Conservation (phyloP, 2,888 invertebrate species). For the Melolontha melolontha region DNA sequence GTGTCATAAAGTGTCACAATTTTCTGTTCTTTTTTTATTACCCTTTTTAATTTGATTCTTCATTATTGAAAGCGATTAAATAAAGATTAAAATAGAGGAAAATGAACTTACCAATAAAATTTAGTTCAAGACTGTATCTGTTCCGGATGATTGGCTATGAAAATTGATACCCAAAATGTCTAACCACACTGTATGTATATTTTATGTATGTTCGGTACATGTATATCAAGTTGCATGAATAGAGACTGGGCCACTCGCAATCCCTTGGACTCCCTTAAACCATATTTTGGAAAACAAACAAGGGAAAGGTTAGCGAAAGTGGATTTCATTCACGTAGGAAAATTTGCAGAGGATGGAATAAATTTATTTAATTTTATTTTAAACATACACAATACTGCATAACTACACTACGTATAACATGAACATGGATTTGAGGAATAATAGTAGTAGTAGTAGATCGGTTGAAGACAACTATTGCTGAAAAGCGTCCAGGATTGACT, state of each 20-base stretch:
- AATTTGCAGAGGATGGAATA: conserved; percentile 32
- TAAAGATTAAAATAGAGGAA: no score
- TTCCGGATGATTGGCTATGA: no score
- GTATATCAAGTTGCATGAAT: conserved; percentile 22
- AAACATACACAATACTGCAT: conserved; percentile 7
- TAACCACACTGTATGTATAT: no score
- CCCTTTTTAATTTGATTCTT: no score
- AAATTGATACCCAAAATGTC: no score
- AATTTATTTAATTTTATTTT: conserved; percentile 31
- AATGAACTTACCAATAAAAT: no score
- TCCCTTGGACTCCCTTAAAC: conserved; percentile 18
- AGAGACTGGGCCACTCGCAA: conserved; percentile 14
- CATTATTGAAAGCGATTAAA: no score
- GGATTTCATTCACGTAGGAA: conserved; percentile 16
- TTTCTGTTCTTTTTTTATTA: no score
- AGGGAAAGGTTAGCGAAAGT: conserved; percentile 18
- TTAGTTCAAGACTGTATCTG: no score
- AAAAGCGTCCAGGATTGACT: no score
- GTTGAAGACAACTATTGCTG: background rate
- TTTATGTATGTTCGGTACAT: no score
- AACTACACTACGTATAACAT: background rate
- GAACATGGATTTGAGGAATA: conserved; percentile 7
- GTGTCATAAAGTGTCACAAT: no score
- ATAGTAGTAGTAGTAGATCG: background rate
- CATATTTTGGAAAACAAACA: conserved; percentile 28